phyloP scores from a whole-genome alignment of 2,797 vertebrate species.

The Cuculus canorus region DNA sequence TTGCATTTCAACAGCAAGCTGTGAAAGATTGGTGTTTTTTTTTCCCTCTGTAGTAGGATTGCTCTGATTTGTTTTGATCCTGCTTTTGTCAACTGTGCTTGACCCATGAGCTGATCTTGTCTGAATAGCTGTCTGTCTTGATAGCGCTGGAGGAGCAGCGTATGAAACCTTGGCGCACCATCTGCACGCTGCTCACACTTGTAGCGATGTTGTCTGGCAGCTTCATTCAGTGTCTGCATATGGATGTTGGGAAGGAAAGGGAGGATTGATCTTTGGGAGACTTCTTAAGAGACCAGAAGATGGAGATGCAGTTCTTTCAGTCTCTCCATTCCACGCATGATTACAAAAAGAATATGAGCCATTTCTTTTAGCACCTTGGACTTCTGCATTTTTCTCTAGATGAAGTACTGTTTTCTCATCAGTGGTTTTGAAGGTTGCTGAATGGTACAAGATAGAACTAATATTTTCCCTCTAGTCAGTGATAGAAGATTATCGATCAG shows the following conservation, averaged over 20 bases:
- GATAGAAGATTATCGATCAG: background rate
- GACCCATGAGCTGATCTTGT: background rate
- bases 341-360: background rate
- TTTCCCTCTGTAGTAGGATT: background rate
- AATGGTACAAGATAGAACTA: background rate
- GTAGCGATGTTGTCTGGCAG: background rate
- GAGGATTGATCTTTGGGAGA: background rate
- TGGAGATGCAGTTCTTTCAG: background rate
- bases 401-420: background rate
- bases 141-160: background rate
- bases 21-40: background rate
- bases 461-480: background rate
- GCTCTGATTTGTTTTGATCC: background rate
- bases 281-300: background rate
- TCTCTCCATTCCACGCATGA: background rate
- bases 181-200: background rate
- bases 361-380: background rate
- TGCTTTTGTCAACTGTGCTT: background rate
- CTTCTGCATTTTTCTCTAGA: background rate
- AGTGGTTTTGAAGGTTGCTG: background rate
- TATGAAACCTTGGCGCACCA: background rate
- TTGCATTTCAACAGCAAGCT: background rate
- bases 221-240: background rate
- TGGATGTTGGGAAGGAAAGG: background rate
- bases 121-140: background rate